A percentile compares a stretch with the other conserved stretches of the same genome.
Evolutionary conservation across 2,888 invertebrate genomes (phyloP).

Genomic region (Hyles lineata): DNA sequence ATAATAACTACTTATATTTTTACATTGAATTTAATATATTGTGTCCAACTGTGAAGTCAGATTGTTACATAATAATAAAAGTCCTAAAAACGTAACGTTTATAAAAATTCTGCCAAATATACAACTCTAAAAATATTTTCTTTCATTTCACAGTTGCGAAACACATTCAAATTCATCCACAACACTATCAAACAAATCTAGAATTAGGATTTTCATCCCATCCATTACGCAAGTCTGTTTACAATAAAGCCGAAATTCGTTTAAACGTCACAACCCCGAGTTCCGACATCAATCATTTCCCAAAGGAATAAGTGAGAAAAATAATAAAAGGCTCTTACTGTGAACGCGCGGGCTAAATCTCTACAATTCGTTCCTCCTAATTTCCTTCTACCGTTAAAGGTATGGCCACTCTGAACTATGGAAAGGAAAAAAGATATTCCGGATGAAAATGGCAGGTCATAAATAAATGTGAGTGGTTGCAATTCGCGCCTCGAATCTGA

Average conservation of each 20-base stretch:
- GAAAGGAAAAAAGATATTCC: slow-evolving; percentile 64
- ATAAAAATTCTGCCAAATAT: too few relatives aligned
- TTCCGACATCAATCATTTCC: slow-evolving; percentile 28
- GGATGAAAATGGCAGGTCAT: slow-evolving; percentile 65
- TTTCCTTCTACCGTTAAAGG: slow-evolving; percentile 52
- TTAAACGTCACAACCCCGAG: not conserved
- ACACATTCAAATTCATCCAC: too few relatives aligned
- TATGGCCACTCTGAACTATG: slow-evolving; percentile 43
- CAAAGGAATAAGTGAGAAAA: slow-evolving; percentile 26
- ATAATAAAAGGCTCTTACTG: slow-evolving; percentile 30
- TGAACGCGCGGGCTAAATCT: slow-evolving; percentile 46
- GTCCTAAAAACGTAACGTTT: too few relatives aligned
- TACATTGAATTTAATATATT: too few relatives aligned
- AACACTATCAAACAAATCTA: too few relatives aligned
- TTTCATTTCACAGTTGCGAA: too few relatives aligned
- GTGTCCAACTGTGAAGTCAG: too few relatives aligned
- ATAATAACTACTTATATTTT: too few relatives aligned
- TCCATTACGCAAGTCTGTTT: not conserved
- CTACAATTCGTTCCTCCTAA: slow-evolving; percentile 58
- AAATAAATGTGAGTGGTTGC: slow-evolving; percentile 68
- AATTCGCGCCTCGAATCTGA: slow-evolving; percentile 56
- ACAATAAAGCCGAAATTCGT: slow-evolving; percentile 4
- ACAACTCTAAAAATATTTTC: too few relatives aligned
- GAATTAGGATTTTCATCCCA: not conserved
- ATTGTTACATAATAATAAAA: too few relatives aligned